phyloP scores from a whole-genome alignment of 1,140 invertebrate species.

The Pseudomyrmex concolor region DNA sequence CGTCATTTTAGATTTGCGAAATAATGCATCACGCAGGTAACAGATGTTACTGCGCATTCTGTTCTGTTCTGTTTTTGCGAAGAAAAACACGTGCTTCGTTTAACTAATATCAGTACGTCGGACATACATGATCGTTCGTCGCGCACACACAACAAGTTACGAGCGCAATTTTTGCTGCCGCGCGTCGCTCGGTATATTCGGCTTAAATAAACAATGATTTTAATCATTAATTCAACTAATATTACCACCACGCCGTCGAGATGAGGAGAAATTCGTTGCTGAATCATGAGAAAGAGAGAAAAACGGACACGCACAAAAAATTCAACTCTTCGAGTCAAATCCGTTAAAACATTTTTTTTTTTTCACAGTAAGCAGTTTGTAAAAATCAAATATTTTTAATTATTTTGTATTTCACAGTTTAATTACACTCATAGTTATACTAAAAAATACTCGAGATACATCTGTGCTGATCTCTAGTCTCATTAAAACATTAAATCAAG shows the following conservation, averaged over 20 bases:
- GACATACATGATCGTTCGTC: neutral
- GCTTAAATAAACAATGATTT: conserved; percentile 52
- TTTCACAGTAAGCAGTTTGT: no score
- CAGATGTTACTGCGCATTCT: conserved; percentile 60
- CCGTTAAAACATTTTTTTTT: no score
- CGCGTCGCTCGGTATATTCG: conserved; percentile 10
- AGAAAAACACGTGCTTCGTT: conserved; percentile 61
- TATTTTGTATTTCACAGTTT: no score
- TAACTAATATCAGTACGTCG: conserved; percentile 19
- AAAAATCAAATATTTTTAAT: no score
- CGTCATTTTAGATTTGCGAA: neutral
- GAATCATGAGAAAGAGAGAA: neutral
- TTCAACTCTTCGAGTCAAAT: no score
- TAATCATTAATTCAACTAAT: conserved; percentile 40
- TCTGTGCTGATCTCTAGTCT: no score
- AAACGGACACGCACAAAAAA: conserved; percentile 21
- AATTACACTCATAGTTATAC: no score
- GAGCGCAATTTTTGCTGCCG: conserved; percentile 17
- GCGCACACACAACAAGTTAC: neutral
- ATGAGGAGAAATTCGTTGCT: conserved; percentile 35
- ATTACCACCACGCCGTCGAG: conserved; percentile 37
- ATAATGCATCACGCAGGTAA: conserved; percentile 60
- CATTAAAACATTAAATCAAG: no score
- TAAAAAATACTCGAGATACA: no score
- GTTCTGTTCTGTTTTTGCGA: conserved; percentile 58